These are phyloP conservation scores for Drosophila glabriapex DNA, from an alignment of 2,888 invertebrate species.

Conservation along the genomic window DNA sequence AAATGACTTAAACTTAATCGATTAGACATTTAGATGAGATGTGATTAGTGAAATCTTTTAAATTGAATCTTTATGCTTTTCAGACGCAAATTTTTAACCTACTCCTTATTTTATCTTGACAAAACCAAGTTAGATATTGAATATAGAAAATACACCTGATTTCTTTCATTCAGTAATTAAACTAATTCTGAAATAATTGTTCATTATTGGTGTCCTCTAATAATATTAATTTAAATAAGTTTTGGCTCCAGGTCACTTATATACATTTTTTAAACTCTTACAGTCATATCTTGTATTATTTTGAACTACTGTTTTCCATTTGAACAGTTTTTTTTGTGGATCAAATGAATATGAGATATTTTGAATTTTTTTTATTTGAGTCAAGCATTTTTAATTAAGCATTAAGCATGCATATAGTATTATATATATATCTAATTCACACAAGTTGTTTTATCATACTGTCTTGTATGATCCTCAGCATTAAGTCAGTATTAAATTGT, in stretches of 20 bases:
- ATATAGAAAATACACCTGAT: background rate
- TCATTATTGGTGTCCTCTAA: background rate
- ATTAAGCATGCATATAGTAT: background rate
- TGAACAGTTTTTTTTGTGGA: background rate
- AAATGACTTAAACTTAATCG: background rate
- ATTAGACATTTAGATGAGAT: background rate
- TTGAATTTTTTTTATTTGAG: background rate
- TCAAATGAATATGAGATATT: background rate
- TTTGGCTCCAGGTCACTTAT: background rate
- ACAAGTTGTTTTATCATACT: background rate
- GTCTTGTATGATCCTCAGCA: no score
- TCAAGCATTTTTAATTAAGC: background rate
- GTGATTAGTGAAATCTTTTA: background rate
- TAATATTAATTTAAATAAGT: background rate
- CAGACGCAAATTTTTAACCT: no score
- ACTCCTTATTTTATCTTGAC: background rate
- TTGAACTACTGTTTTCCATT: background rate
- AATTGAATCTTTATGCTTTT: background rate
- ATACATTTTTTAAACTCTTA: no score
- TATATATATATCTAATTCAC: background rate
- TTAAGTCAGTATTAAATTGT: background rate
- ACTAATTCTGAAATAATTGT: background rate
- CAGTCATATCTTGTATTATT: background rate
- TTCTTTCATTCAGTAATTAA: background rate
- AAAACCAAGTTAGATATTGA: background rate